These are phyloP conservation scores for Slavum lentiscoides DNA, from an alignment of 2,888 invertebrate species.

Conservation along the genomic window DNA sequence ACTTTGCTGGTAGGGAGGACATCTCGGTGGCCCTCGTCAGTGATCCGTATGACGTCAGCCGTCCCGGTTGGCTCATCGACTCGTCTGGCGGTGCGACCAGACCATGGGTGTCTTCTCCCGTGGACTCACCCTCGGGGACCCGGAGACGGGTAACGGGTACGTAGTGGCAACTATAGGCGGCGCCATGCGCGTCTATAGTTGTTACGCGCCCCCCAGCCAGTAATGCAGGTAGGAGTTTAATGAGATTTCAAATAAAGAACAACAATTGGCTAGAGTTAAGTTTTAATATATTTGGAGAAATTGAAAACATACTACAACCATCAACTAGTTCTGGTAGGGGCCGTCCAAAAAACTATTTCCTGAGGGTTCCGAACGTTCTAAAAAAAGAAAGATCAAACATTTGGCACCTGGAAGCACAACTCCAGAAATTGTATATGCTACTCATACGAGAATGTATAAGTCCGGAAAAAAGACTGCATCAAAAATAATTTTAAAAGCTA, in stretches of 20 bases:
- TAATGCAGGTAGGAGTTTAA: neutral
- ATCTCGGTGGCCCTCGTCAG: no score
- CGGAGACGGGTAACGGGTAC: no score
- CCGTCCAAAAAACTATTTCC: conserved; percentile 5
- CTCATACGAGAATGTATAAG: neutral
- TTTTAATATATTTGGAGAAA: conserved; percentile 15
- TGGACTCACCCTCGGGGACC: no score
- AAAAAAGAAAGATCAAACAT: neutral
- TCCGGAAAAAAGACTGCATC: neutral
- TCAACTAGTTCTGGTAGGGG: conserved; percentile 5
- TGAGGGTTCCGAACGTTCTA: conserved; percentile 10
- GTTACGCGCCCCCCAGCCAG: no score
- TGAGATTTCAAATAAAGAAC: neutral
- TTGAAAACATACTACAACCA: conserved; percentile 7
- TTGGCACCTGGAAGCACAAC: neutral
- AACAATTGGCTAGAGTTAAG: neutral
- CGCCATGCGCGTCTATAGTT: no score
- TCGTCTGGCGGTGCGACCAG: no score
- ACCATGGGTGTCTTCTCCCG: no score
- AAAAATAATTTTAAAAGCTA: conserved; percentile 5
- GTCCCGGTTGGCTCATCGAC: no score
- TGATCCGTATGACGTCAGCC: no score
- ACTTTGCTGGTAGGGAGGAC: no score
- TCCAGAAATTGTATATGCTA: conserved; percentile 12
- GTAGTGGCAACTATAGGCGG: no score